phyloP scores from a whole-genome alignment of 1,140 invertebrate species.

The Anoplolepis gracilipes region DNA sequence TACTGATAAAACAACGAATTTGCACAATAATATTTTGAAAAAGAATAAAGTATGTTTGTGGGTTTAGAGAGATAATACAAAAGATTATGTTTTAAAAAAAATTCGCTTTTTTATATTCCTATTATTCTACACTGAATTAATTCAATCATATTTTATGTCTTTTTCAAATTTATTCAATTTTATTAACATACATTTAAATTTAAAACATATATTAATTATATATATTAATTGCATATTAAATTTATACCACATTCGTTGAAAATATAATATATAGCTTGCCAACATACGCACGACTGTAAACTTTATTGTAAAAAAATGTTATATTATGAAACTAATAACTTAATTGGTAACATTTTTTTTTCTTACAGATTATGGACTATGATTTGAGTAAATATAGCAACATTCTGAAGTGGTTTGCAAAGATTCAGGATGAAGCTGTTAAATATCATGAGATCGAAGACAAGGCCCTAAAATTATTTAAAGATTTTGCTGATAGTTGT shows the following conservation, averaged over 20 bases:
- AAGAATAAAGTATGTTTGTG: neutral
- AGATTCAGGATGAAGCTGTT: slow-evolving; percentile 88
- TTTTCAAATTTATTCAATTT: too few relatives aligned
- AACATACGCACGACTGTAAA: too few relatives aligned
- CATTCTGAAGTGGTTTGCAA: slow-evolving; percentile 89
- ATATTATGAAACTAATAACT: neutral
- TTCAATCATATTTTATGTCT: too few relatives aligned
- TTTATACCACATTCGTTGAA: neutral
- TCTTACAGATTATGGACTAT: slow-evolving; percentile 85
- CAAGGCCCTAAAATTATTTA: slow-evolving; percentile 81
- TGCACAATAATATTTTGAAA: too few relatives aligned
- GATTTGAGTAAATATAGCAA: slow-evolving; percentile 90
- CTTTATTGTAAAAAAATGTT: neutral
- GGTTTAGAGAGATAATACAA: neutral
- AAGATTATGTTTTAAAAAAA: too few relatives aligned
- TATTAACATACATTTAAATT: too few relatives aligned
- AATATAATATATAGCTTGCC: neutral
- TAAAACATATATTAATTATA: too few relatives aligned
- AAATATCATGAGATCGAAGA: slow-evolving; percentile 91
- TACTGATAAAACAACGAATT: neutral
- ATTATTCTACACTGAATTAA: too few relatives aligned
- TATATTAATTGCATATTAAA: neutral
- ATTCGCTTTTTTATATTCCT: too few relatives aligned
- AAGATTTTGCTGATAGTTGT: slow-evolving; percentile 75
- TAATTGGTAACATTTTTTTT: slow-evolving; percentile 6